Evolutionary conservation across 2,797 vertebrate species (phyloP).

Genomic region (Spinus olivaceus): DNA sequence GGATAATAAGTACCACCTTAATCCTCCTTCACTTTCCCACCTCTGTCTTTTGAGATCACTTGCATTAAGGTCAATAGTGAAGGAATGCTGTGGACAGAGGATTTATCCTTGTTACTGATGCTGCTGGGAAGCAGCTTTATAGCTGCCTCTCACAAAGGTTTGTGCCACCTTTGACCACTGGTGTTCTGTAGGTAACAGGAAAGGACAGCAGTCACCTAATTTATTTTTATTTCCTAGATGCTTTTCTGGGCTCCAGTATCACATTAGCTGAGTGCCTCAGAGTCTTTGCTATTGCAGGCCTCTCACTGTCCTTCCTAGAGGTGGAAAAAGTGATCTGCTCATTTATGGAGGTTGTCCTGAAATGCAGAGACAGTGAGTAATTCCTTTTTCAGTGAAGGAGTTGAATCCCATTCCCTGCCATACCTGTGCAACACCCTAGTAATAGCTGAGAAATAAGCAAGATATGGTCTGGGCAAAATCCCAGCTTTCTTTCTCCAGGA

Average conservation of each 20-base stretch:
- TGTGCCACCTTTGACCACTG: neutral
- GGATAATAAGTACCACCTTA: neutral
- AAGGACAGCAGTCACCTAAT: neutral
- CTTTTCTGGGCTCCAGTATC: neutral
- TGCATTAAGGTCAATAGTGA: neutral
- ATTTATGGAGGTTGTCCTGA: neutral
- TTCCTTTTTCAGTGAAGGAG: neutral
- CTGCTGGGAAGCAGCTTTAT: neutral
- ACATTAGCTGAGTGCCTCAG: neutral
- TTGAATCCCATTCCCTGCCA: neutral
- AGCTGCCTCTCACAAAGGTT: neutral
- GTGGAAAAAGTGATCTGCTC: neutral
- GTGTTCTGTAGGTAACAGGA: neutral
- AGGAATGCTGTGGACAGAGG: neutral
- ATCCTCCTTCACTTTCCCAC: neutral
- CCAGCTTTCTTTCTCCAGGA: neutral
- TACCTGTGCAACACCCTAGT: neutral
- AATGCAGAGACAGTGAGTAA: neutral
- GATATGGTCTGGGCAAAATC: neutral
- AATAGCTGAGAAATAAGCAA: neutral
- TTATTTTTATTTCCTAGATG: neutral
- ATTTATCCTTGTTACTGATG: neutral
- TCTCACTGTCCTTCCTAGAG: neutral
- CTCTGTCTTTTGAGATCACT: neutral
- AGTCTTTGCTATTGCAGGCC: neutral